Conservation (phyloP, 2,888 invertebrate species). For the Pandemis cinnamomeana region DNA sequence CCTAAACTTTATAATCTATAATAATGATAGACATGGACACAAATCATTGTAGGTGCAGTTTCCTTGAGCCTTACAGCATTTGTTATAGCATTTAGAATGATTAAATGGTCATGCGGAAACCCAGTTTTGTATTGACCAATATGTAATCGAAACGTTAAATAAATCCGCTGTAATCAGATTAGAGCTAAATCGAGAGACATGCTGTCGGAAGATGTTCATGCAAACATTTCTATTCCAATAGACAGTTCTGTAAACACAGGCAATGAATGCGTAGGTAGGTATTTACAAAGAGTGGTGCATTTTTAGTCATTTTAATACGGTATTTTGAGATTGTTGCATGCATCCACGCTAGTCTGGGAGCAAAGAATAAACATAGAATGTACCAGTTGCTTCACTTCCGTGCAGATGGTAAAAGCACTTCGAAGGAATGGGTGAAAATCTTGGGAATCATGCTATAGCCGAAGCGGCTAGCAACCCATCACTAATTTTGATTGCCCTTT, state of each 20-base stretch:
- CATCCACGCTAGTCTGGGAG: no score
- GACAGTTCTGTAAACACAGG: constrained; percentile 1
- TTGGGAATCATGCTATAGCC: no score
- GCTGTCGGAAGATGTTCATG: constrained; percentile 24
- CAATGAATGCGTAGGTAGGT: not conserved
- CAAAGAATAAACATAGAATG: no score
- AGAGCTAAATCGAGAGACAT: constrained; percentile 65
- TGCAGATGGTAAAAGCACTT: no score
- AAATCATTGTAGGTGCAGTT: not conserved
- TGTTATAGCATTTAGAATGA: not conserved
- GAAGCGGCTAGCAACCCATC: no score
- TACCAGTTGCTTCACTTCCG: no score
- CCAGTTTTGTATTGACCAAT: constrained; percentile 60
- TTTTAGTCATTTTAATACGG: no score
- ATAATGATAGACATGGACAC: constrained; percentile 29
- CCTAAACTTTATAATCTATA: constrained; percentile 23
- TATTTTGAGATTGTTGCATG: no score
- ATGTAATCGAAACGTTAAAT: constrained; percentile 66
- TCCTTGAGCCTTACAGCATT: not conserved
- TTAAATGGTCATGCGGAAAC: not conserved
- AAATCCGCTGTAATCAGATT: constrained; percentile 76
- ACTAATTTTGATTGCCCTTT: no score
- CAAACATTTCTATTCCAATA: constrained; percentile 8
- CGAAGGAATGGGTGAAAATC: no score
- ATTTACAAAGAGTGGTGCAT: not conserved